Conservation (phyloP, 2,113 vertebrate genomes). For the Pollachius pollachius region DNA sequence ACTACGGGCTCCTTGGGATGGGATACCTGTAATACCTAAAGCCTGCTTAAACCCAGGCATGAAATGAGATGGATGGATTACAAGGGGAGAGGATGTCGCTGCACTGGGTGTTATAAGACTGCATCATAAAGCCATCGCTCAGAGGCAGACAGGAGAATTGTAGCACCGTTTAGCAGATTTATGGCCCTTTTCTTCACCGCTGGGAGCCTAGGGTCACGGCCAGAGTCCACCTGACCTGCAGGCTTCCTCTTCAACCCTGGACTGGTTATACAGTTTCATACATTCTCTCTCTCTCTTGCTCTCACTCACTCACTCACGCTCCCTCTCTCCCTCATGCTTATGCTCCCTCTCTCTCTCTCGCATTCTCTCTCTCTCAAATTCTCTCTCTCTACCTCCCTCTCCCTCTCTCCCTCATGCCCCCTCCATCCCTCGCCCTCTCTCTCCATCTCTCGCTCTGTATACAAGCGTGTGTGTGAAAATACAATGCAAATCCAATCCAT, state of each 20-base stretch:
- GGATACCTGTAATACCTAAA: background rate
- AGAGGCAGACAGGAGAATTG: slow-evolving; percentile 42
- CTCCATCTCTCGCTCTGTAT: too few species aligned
- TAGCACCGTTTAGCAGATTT: slow-evolving; percentile 56
- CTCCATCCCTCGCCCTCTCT: too few species aligned
- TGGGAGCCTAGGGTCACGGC: slow-evolving; percentile 58
- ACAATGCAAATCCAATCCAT: too few species aligned
- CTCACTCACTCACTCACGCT: too few species aligned
- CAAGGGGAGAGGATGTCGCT: background rate
- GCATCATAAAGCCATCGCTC: slow-evolving; percentile 52
- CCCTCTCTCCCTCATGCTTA: too few species aligned
- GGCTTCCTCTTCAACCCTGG: slow-evolving; percentile 42
- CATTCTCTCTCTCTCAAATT: too few species aligned
- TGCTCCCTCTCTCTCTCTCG: too few species aligned
- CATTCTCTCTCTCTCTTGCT: too few species aligned
- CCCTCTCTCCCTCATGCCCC: too few species aligned
- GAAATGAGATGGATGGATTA: background rate
- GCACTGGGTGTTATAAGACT: slow-evolving; percentile 5
- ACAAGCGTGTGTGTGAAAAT: too few species aligned
- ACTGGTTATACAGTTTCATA: slow-evolving; percentile 3
- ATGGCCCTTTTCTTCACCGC: slow-evolving; percentile 35
- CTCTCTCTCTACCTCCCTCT: too few species aligned
- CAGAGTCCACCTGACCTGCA: slow-evolving; percentile 36
- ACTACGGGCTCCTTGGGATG: background rate
- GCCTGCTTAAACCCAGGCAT: background rate